Conservation (phyloP, 2,797 vertebrate species). For the Ceryle rudis region DNA sequence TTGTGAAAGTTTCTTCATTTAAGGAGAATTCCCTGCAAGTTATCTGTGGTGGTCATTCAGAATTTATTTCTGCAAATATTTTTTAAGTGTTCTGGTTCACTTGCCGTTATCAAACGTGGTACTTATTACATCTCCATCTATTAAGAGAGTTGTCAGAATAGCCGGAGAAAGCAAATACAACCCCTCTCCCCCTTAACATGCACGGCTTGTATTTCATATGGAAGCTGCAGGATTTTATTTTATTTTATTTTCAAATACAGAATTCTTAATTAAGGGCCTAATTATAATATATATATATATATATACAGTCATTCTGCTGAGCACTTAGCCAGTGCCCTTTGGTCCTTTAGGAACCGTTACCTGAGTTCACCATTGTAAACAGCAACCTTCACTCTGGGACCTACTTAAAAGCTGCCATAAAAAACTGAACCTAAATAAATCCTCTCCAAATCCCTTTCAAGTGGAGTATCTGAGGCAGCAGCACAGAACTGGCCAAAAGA, state of each 20-base stretch:
- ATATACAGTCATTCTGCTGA: background rate
- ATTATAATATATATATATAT: background rate
- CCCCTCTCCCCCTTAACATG: background rate
- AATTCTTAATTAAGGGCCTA: background rate
- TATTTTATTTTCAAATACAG: background rate
- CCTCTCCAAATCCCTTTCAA: background rate
- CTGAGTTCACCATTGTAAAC: background rate
- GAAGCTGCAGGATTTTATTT: background rate
- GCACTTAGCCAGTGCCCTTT: background rate
- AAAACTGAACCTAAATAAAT: background rate
- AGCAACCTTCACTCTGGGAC: background rate
- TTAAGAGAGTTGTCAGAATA: background rate
- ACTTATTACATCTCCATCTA: background rate
- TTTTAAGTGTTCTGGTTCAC: background rate
- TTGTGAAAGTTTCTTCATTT: background rate
- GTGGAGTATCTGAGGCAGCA: background rate
- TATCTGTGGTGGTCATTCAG: background rate
- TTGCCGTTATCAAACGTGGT: background rate
- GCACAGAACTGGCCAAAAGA: background rate
- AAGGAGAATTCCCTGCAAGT: background rate
- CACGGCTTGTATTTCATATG: background rate
- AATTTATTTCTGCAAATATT: background rate
- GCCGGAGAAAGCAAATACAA: background rate
- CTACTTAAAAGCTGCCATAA: background rate
- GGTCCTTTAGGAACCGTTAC: background rate